A percentile compares a stretch with the other conserved stretches of the same genome.
Evolutionary conservation across 1,140 invertebrate genomes (phyloP).

Genomic region (Trinorchestia longiramus): DNA sequence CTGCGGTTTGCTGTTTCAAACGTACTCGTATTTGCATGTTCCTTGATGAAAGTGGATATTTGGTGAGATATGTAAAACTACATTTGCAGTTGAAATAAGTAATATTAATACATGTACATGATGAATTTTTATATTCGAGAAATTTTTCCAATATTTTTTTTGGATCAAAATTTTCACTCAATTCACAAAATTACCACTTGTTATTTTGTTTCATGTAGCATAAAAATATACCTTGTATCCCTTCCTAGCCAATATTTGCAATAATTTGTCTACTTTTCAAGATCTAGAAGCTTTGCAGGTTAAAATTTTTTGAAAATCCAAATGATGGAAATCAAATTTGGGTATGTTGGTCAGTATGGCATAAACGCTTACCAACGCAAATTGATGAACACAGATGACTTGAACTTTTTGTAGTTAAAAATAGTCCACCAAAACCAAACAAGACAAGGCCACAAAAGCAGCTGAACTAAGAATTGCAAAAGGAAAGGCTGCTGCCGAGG

Average conservation of each 20-base stretch:
- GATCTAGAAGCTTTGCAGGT: not conserved
- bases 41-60: not conserved
- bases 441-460: not conserved
- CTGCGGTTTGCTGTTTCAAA: not conserved
- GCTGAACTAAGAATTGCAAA: not conserved
- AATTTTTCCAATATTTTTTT: no score
- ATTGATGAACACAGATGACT: not conserved
- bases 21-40: not conserved
- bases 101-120: not conserved
- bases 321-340: not conserved
- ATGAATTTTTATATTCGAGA: not conserved
- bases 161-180: not conserved
- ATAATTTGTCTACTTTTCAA: not conserved
- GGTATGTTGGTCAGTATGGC: not conserved
- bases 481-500: not conserved
- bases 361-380: not conserved
- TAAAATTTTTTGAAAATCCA: not conserved
- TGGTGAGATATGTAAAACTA: not conserved
- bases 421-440: not conserved
- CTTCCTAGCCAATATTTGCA: not conserved
- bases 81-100: not conserved
- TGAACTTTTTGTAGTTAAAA: not conserved
- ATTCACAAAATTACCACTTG: not conserved
- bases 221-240: not conserved
- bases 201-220: not conserved